phyloP scores from a whole-genome alignment of 2,113 vertebrate genomes.

The Melanostigma gelatinosum region DNA sequence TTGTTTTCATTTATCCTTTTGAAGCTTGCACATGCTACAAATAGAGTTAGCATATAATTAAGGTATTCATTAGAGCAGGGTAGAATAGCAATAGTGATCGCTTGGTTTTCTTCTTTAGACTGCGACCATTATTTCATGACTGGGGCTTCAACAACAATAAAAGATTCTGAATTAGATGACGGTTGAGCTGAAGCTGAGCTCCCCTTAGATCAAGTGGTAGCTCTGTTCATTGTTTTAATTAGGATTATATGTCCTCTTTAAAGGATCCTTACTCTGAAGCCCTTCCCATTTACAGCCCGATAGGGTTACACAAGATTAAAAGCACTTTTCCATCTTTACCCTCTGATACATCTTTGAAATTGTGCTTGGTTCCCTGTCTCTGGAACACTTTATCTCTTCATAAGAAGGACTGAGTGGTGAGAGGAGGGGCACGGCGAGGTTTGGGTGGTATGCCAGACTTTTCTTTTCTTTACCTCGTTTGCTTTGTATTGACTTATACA shows the following conservation, averaged over 20 bases:
- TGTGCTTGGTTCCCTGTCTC: conserved; percentile 72
- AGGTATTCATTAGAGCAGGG: conserved; percentile 47
- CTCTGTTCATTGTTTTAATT: conserved; percentile 80
- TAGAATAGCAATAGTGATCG: conserved; percentile 38
- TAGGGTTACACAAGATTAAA: conserved; percentile 82
- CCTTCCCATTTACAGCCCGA: conserved; percentile 75
- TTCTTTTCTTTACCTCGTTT: conserved; percentile 51
- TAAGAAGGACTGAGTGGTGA: conserved; percentile 52
- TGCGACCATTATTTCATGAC: conserved; percentile 65
- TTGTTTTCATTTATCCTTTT: conserved; percentile 5
- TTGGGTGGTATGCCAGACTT: conserved; percentile 50
- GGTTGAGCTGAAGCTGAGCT: conserved; percentile 50
- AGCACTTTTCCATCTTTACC: conserved; percentile 79
- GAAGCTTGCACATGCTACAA: conserved; percentile 17
- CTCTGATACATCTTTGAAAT: conserved; percentile 81
- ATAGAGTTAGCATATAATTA: conserved; percentile 10
- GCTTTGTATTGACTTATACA: conserved; percentile 53
- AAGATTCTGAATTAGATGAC: conserved; percentile 49
- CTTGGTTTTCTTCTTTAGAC: conserved; percentile 61
- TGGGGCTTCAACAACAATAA: conserved; percentile 63
- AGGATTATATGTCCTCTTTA: conserved; percentile 81
- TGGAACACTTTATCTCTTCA: conserved; percentile 79
- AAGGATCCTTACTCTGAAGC: conserved; percentile 71
- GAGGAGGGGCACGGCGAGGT: conserved; percentile 53
- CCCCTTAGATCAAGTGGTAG: conserved; percentile 68